Evolutionary conservation across 2,113 vertebrate genomes (phyloP).

Genomic region (Mus spicilegus): DNA sequence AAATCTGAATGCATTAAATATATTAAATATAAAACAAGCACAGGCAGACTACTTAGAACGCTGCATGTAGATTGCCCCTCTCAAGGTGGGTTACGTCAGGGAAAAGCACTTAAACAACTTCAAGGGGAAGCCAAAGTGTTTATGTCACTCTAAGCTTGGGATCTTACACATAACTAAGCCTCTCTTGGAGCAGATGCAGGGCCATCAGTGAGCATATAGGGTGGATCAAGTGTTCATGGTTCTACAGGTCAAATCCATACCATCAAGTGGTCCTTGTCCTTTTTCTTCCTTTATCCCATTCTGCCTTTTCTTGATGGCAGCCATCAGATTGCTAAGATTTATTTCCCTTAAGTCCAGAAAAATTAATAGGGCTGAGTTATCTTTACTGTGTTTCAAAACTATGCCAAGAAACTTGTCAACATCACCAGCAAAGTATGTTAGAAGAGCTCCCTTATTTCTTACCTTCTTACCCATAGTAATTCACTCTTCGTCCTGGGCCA

Average conservation of each 20-base stretch:
- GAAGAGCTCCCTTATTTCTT: neutral
- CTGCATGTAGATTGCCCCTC: slow-evolving; percentile 68
- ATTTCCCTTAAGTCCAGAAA: neutral
- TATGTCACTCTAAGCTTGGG: slow-evolving; percentile 50
- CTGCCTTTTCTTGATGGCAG: neutral
- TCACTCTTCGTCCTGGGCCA: neutral
- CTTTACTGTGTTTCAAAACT: neutral
- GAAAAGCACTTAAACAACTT: slow-evolving; percentile 65
- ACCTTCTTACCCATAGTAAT: slow-evolving; percentile 26
- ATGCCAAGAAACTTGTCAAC: neutral
- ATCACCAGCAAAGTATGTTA: neutral
- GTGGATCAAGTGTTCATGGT: slow-evolving; percentile 24
- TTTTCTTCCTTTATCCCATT: neutral
- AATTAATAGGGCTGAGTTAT: neutral
- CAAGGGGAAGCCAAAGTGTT: slow-evolving; percentile 65
- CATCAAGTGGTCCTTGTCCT: neutral
- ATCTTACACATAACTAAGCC: neutral
- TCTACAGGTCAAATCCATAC: neutral
- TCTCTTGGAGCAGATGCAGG: slow-evolving; percentile 30
- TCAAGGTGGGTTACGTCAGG: slow-evolving; percentile 70
- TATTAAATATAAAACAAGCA: slow-evolving; percentile 19
- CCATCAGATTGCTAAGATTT: neutral
- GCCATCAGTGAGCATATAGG: neutral
- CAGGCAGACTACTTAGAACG: slow-evolving; percentile 18
- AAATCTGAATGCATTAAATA: slow-evolving; percentile 2